These are phyloP conservation scores for Gulo gulo DNA, from an alignment of 2,113 vertebrate species.

Conservation along the genomic window DNA sequence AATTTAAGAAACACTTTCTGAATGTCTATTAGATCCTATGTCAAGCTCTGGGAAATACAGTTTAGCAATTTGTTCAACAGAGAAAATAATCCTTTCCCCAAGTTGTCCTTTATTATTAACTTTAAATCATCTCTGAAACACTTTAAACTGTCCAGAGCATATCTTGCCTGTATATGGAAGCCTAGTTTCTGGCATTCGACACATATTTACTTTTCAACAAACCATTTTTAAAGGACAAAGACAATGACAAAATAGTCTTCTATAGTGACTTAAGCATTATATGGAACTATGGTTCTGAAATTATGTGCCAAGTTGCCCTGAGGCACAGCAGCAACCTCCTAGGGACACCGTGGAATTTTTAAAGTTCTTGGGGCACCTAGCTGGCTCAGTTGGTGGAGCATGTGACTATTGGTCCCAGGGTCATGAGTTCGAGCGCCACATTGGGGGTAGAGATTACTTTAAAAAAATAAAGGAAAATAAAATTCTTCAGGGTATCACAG, in stretches of 20 bases:
- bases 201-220: background rate
- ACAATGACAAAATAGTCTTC: background rate
- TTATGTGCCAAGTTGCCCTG: background rate
- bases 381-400: background rate
- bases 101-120: background rate
- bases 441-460: background rate
- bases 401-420: background rate
- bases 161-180: background rate
- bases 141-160: background rate
- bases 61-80: background rate
- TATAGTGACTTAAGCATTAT: background rate
- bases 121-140: background rate
- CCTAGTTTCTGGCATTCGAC: background rate
- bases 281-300: background rate
- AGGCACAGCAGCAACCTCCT: background rate
- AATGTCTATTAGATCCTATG: background rate
- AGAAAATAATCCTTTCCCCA: background rate
- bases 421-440: background rate
- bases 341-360: background rate
- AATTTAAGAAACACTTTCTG: background rate
- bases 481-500: background rate
- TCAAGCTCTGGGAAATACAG: slow-evolving; percentile 3
- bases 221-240: background rate
- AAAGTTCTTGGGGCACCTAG: background rate
- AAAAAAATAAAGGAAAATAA: background rate